Evolutionary conservation across 2,888 invertebrate genomes (phyloP), one percentile per base, ranked within the genome.

Genomic region (Cheilosia scutellata): DNA sequence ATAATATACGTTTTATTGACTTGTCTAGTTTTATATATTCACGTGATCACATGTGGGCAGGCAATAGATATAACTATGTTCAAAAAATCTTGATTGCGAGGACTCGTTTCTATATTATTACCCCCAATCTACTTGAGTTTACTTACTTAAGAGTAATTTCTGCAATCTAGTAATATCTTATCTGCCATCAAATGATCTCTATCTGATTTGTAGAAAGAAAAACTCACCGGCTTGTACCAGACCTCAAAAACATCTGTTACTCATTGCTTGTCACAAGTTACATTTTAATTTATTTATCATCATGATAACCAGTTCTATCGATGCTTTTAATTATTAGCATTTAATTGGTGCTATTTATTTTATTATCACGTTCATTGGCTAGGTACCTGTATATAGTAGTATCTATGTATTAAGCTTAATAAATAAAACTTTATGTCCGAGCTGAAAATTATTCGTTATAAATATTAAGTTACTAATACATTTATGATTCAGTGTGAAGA

Each of bases 241-340:
- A 37, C n/a, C 20, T 31, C 27, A n/a, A 55, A 47, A 42, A 58
- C 58, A 76, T 66, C 65, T 68, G 49, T 33, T 47, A 11, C 31
- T 40, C 27, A 62, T 53, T 40, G 31, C 20, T 47, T 78, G 78
- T 78, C 74, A 83, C 78, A 78, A 63, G 83, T 74, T 57, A 58
- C 63, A 68, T 47, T 83, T 74, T 62, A 63, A 82, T 72, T 78
- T 51, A 40, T 74, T 79, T 78, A 83, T 65, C 68, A 40, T 44
- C 57, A 29, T 20, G 79, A 65, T 79, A 70, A 79, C 42, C 37
- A 27, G 33, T 62, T 29, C 44, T 71, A 76, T 65, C 65, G 49
- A 29, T 62, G 60, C 16, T 47, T 9, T 25, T 13, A 27, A 42
- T 60, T 74, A 72, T 72, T 65, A 37, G 58, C 44, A 33, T 77